Evolutionary conservation across 64 coral and sea anemone genomes (phyloP), one percentile per base, ranked within the genome.

Genomic region (Montipora capricornis): DNA sequence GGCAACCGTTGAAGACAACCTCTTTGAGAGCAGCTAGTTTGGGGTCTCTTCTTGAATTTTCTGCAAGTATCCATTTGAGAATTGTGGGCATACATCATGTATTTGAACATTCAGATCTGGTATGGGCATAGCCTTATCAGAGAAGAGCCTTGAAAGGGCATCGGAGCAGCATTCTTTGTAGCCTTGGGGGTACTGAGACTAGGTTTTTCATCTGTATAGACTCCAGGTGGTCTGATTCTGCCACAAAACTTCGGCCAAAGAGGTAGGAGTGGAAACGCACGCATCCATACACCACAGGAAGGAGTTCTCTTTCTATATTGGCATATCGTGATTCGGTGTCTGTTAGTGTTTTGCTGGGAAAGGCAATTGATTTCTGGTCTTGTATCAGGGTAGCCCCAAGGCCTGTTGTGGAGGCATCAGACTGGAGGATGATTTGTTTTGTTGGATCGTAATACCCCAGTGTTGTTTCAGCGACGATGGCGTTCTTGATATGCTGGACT

Each of bases 281-380:
- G 58, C 93, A 94, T 16, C 93, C 86, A 44, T 90, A 66, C 5
- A 87, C 85, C 2, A 94, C 92, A 24, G 92, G 84, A 78, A 89
- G 47, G 44, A 87, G 60, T 20, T 93, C 58, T 47, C 91, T 49
- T 57, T 87, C 82, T 26, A 87, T 87, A 57, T 93, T 93, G 5
- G 58, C 82, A 49, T 79, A 93, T 12, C 74, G 20, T 24, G 80
- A 20, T 57, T 93, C 81, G 4, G 82, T 67, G 46, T 74, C 14
- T 20, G 53, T 87, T 20, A 70, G 17, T 3, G 76, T 20, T 75
- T 93, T 93, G 2, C 48, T 66, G 75, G 91, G 44, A 20, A 11
- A 10, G 52, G 53, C 82, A 20, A 93, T 80, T 6, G 81, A 82
- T 29, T 93, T 93, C 15, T 76, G 61, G 6, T 93, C 83, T 61